phyloP scores from a whole-genome alignment of 53 echinoderm and acorn worm species.

The Glandiceps talaboti region DNA sequence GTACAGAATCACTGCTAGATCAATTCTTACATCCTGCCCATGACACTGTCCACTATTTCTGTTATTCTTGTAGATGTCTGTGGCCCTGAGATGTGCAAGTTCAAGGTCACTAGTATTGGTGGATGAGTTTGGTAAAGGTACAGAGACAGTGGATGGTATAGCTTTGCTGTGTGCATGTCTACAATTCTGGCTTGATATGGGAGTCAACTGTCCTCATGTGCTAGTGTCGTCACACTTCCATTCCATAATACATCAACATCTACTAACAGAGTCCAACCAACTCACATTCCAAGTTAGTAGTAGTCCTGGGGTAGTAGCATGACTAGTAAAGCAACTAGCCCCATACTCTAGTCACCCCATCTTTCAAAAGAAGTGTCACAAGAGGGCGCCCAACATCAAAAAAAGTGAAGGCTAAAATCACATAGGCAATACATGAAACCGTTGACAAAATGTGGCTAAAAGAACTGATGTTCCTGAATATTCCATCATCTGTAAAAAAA shows the following conservation, averaged over 20 bases:
- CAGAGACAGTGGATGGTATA: constrained; percentile 60
- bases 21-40: too few species aligned
- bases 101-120: constrained; percentile 55
- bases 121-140: constrained; percentile 96
- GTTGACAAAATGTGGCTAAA: too few species aligned
- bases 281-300: constrained; percentile 69
- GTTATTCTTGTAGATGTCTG: constrained; percentile 40
- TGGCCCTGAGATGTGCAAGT: constrained; percentile 49
- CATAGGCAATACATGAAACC: too few species aligned
- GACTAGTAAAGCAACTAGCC: background rate
- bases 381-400: background rate
- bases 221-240: constrained; percentile 80
- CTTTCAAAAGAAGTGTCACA: background rate
- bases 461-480: too few species aligned
- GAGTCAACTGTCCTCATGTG: constrained; percentile 52
- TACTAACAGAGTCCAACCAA: constrained; percentile 38
- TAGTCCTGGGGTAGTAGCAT: background rate
- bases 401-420: too few species aligned
- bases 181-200: constrained; percentile 59
- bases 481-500: too few species aligned
- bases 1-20: too few species aligned
- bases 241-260: constrained; percentile 45
- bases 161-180: constrained; percentile 64
- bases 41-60: background rate
- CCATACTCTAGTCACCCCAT: too few species aligned